Percentiles rank a stretch among this genome's conserved stretches.
Evolutionary conservation across 2,113 vertebrate species (phyloP).

Genomic region (Colinus virginianus): DNA sequence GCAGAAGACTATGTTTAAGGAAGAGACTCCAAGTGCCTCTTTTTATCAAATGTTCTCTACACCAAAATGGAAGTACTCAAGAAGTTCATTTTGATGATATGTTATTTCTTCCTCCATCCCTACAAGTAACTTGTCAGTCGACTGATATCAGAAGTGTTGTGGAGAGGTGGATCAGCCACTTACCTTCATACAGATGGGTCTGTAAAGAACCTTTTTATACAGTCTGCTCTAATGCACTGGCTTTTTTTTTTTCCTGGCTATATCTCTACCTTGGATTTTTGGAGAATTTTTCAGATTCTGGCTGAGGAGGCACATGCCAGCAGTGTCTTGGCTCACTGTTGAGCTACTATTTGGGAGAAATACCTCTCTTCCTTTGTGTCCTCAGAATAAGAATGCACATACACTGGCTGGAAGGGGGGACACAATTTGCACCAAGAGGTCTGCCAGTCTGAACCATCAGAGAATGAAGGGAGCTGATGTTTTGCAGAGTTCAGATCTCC

Average conservation of each 20-base stretch:
- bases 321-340: neutral
- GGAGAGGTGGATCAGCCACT: slow-evolving; percentile 72
- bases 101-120: slow-evolving; percentile 1
- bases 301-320: neutral
- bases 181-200: slow-evolving; percentile 66
- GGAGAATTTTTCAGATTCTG: neutral
- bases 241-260: neutral
- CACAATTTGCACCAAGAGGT: neutral
- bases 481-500: neutral
- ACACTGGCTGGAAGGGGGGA: neutral
- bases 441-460: neutral
- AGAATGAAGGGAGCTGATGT: neutral
- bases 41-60: slow-evolving; percentile 54
- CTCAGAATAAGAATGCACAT: neutral
- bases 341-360: neutral
- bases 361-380: neutral
- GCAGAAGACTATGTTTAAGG: slow-evolving; percentile 68
- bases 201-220: slow-evolving; percentile 59
- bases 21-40: slow-evolving; percentile 64
- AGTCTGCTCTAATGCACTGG: neutral
- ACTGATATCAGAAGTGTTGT: slow-evolving; percentile 70
- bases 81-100: slow-evolving; percentile 56
- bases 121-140: slow-evolving; percentile 9
- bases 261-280: neutral
- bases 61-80: slow-evolving; percentile 70